Percentiles rank a stretch among this genome's conserved stretches.
Conservation (phyloP, 1,140 invertebrate species). For the Caenorhabditis briggsae region DNA sequence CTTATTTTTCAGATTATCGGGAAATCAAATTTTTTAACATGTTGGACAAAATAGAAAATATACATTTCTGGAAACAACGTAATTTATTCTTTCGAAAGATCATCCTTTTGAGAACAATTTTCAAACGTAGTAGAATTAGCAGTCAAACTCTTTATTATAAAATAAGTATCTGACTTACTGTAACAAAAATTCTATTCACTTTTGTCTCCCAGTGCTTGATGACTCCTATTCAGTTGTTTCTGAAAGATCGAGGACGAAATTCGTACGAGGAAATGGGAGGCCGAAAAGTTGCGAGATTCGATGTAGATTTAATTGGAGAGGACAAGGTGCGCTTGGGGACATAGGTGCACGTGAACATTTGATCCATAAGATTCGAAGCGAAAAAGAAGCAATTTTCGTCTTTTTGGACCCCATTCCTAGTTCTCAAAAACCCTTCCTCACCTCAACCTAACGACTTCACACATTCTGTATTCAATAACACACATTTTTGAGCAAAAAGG, state of each 20-base stretch:
- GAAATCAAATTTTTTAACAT: too few species aligned
- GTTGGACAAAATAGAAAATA: too few species aligned
- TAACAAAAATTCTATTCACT: background rate
- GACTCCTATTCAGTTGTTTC: background rate
- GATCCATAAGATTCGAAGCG: constrained; percentile 17
- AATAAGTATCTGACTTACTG: background rate
- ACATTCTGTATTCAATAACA: constrained; percentile 55
- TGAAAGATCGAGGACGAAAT: background rate
- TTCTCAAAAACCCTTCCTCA: background rate
- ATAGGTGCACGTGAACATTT: constrained; percentile 43
- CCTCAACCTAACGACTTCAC: constrained; percentile 50
- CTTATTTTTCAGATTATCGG: too few species aligned
- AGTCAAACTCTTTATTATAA: too few species aligned
- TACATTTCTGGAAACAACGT: too few species aligned
- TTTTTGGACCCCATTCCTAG: background rate
- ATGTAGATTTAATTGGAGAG: constrained; percentile 31
- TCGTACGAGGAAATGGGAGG: background rate
- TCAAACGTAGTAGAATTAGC: too few species aligned
- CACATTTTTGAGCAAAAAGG: constrained; percentile 52
- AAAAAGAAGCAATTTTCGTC: constrained; percentile 13
- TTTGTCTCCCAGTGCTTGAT: background rate
- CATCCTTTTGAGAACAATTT: too few species aligned
- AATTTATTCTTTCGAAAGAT: too few species aligned
- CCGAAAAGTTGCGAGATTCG: background rate
- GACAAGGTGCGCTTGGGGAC: background rate